Conservation (phyloP, 2,797 vertebrate species). For the Microctenopoma steveboyesi region DNA sequence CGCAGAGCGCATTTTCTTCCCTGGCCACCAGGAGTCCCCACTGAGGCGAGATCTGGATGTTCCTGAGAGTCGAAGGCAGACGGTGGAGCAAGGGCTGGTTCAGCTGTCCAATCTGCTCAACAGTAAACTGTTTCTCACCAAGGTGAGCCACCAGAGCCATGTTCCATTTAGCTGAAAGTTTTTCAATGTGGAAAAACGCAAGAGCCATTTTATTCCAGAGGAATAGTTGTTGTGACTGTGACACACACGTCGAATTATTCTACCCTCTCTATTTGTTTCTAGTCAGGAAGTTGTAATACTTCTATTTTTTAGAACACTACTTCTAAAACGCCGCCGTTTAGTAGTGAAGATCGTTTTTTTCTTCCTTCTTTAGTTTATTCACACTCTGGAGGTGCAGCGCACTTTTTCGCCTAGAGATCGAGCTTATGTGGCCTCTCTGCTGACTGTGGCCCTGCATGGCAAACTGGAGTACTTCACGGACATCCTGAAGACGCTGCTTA, state of each 20-base stretch:
- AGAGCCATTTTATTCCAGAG: too few species aligned
- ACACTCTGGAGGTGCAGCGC: conserved; percentile 95
- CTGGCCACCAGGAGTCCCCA: conserved; percentile 93
- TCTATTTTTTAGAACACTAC: background rate
- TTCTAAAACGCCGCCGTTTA: background rate
- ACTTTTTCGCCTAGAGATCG: conserved; percentile 95
- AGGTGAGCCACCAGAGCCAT: conserved; percentile 73
- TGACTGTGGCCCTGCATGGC: conserved; percentile 93
- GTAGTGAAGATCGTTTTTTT: background rate
- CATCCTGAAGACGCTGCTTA: conserved; percentile 95
- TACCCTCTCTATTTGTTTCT: background rate
- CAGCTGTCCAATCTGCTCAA: conserved; percentile 97
- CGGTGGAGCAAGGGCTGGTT: conserved; percentile 93
- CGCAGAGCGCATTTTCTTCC: conserved; percentile 96
- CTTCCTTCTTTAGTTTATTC: conserved; percentile 87
- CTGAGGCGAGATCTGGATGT: conserved; percentile 92
- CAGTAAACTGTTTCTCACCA: conserved; percentile 98
- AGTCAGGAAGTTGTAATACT: background rate
- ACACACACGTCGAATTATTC: background rate
- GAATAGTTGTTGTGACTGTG: background rate
- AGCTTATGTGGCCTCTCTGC: conserved; percentile 94
- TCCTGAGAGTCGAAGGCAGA: conserved; percentile 90
- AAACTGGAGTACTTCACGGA: conserved; percentile 99
- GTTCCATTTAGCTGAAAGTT: background rate
- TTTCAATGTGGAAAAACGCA: background rate